Evolutionary conservation across 2,888 invertebrate species (phyloP), one percentile per base, ranked within the genome.

Genomic region (Cepaea hortensis): DNA sequence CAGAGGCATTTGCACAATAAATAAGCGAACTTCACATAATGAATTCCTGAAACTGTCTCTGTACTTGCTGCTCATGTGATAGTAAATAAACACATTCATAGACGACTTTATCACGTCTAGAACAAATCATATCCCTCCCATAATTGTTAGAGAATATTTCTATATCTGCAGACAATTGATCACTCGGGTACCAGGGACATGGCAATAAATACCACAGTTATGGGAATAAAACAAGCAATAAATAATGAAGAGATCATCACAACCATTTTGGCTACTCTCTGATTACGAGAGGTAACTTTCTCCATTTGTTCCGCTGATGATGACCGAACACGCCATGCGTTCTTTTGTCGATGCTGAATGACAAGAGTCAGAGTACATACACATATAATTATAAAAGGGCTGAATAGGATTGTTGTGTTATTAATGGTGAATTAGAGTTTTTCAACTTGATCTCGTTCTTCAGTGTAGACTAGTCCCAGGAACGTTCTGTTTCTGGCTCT

Each of bases 61-160:
- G 35, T 46, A 81, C 46, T 62, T 81, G 18, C 46, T 65, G 65
- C 81, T 81, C 81, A 81, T 81, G 0, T 65, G 3, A 7, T 65
- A 65, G 18, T 81, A 81, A 35, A 81, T 46, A 46, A 81, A 81
- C 13, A 81, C 35, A 46, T 81, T 81, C 35, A 65, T 35, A 46
- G 65, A 46, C 5, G 81, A 81, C 3, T 81, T 81, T 3, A 65
- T 46, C 2, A 35, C 23, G 20, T 62, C 65, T 4, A 68, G 20
- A 35, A 81, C 9, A 18, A 65, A 18, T 20, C 23, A 23, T 46
- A 68, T 3, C 46, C 68, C 23, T 7, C 65, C 65, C 2, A 65
- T 3, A 0, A 81, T 46, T 11, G 46, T 15, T 3, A 81, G 65
- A 2, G 18, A 3, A 7, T 79, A 7, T 79, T 13, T n/a, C 11